Percentiles rank a stretch among this genome's conserved stretches.
Evolutionary conservation across 2,797 vertebrate genomes (phyloP).

Genomic region (Chrosomus eos): DNA sequence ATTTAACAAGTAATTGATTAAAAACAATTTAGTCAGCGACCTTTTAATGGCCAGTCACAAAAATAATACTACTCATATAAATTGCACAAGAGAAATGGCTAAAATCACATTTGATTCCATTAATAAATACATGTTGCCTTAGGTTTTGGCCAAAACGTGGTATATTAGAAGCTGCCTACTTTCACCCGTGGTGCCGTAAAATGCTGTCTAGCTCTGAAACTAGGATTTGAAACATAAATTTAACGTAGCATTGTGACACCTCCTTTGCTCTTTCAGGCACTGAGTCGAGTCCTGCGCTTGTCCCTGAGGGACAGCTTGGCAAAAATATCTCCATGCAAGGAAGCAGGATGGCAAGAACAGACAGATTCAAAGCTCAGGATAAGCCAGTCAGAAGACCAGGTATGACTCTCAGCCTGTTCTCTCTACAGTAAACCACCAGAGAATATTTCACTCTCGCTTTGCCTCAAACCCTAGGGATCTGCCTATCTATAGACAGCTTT

Average conservation of each 20-base stretch:
- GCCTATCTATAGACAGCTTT: background rate
- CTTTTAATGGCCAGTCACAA: background rate
- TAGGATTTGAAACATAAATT: background rate
- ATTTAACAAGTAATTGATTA: background rate
- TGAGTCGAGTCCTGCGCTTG: slow-evolving; percentile 82
- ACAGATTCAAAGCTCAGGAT: slow-evolving; percentile 70
- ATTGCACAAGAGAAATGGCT: background rate
- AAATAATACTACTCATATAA: background rate
- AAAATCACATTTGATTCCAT: background rate
- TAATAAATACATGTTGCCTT: background rate
- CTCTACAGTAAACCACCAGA: background rate
- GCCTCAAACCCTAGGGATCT: background rate
- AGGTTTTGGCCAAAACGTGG: background rate
- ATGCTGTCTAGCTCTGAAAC: background rate
- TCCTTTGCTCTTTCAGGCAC: slow-evolving; percentile 75
- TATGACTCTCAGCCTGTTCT: slow-evolving; percentile 55
- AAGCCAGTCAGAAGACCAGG: slow-evolving; percentile 82
- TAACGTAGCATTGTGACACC: slow-evolving; percentile 8
- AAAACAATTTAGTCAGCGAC: background rate
- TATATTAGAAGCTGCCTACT: background rate
- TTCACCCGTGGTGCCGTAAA: background rate
- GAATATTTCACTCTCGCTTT: background rate
- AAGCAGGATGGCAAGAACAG: slow-evolving; percentile 66
- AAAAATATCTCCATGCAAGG: slow-evolving; percentile 74
- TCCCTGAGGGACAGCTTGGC: slow-evolving; percentile 76